These are phyloP conservation scores for Drosophila nigricruria DNA, from an alignment of 2,888 invertebrate species.

Conservation along the genomic window DNA sequence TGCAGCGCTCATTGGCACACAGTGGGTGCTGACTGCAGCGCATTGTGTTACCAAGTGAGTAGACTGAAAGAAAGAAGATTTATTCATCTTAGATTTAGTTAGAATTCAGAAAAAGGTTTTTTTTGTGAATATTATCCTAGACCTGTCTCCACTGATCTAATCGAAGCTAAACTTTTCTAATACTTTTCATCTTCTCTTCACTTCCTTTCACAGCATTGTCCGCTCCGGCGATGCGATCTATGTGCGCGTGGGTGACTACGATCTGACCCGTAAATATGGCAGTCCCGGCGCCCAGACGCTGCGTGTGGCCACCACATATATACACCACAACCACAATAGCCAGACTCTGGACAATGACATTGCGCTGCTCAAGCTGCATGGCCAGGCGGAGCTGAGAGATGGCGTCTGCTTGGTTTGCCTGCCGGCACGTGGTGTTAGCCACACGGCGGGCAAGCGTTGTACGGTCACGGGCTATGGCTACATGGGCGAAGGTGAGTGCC, in stretches of 20 bases:
- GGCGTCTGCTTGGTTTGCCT: slow-evolving; percentile 91
- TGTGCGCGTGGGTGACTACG: slow-evolving; percentile 96
- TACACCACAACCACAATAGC: slow-evolving; percentile 97
- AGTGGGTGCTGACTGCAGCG: slow-evolving; percentile 97
- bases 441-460: slow-evolving; percentile 95
- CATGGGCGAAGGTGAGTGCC: slow-evolving; percentile 93
- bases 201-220: slow-evolving; percentile 89
- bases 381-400: slow-evolving; percentile 94
- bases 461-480: slow-evolving; percentile 98
- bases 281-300: slow-evolving; percentile 96
- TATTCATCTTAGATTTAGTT: too few species aligned
- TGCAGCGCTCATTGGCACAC: slow-evolving; percentile 96
- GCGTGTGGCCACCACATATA: slow-evolving; percentile 96
- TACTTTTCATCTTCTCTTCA: neutral
- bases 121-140: too few species aligned
- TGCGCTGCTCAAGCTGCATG: slow-evolving; percentile 94
- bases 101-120: too few species aligned
- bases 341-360: slow-evolving; percentile 98
- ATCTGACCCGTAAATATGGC: slow-evolving; percentile 95
- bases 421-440: slow-evolving; percentile 94
- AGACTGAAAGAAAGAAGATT: neutral
- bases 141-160: neutral
- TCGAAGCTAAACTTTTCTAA: neutral
- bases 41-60: slow-evolving; percentile 97
- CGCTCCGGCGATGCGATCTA: slow-evolving; percentile 97